Base-by-base conservation (phyloP, 2,797 vertebrate genomes). In the Lophotriccus pileatus region DNA sequence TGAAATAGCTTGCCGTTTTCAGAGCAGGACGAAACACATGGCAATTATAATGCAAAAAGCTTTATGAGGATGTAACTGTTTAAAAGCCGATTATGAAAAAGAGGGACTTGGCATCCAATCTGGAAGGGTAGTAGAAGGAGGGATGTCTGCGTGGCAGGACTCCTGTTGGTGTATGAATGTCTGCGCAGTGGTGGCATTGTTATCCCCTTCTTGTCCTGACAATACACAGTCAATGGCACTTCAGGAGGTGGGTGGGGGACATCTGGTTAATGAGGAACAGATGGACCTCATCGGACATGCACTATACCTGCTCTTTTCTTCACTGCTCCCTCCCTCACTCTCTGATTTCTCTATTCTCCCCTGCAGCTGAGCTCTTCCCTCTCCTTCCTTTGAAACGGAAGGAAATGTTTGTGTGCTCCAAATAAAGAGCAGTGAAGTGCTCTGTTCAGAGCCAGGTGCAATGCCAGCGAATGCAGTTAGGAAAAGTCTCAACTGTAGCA, bases 201-300 rank as follows among this genome's bases (percentile, higher is more conserved):
- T 94, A 84, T 89, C 89, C 85, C 91, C 86, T 88, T 94, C 92
- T 96, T 81, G 89, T 94, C 87, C 91, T 92, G 89, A 97, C 94
- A 93, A 92, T 94, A 81, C 9, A 70, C 91, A 94, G 95, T 97
- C 94, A 96, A 94, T 94, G 95, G 85, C 95, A 90, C 96, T 94
- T 97, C 95, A 95, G 95, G 95, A 93, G 96, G 96, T 97, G 95
- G 95, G 95, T 95, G 96, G 89, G 95, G 92, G 95, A 96, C 95
- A 97, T 88, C 95, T 97, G 95, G 95, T 94, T 96, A 97, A 97
- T 96, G 95, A 96, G 95, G 95, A 97, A 97, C 96, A 97, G 96
- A 97, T 96, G 96, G 95, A 96, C 95, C 77, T 86, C 93, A 86
- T 94, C 60, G n/a, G 82, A 93, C 60, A 4, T 74, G 81, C 63